A percentile compares a stretch with the other conserved stretches of the same genome.
phyloP scores from a whole-genome alignment of 2,113 vertebrate genomes.

The Takifugu bimaculatus region DNA sequence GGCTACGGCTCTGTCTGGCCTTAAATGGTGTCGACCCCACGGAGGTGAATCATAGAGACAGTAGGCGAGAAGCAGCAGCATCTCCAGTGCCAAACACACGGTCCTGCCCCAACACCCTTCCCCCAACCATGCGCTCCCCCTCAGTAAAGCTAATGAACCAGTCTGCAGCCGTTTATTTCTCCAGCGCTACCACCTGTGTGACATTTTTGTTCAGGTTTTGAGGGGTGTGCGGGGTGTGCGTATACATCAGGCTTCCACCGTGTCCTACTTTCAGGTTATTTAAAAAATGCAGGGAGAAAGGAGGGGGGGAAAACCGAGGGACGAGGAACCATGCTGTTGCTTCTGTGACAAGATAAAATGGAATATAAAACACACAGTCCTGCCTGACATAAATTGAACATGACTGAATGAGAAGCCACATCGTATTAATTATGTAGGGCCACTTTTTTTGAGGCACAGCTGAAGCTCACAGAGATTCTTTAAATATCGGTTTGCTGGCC shows the following conservation, averaged over 20 bases:
- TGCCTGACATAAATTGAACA: conserved; percentile 67
- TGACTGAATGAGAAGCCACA: conserved; percentile 71
- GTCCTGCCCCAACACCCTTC: no score
- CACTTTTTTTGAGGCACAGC: conserved; percentile 62
- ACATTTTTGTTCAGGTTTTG: no score
- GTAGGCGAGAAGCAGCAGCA: conserved; percentile 17
- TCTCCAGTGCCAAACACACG: no score
- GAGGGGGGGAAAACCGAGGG: neutral
- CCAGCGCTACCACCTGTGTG: no score
- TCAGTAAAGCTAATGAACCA: no score
- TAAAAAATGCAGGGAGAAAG: no score
- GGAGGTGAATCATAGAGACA: conserved; percentile 47
- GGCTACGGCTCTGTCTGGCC: conserved; percentile 43
- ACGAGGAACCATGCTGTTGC: conserved; percentile 35
- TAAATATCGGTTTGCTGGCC: conserved; percentile 52
- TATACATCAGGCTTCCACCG: no score
- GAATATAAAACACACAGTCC: conserved; percentile 71
- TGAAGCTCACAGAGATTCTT: conserved; percentile 47
- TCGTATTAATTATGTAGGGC: conserved; percentile 77
- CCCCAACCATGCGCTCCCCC: no score
- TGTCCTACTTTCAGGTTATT: no score
- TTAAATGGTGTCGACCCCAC: conserved; percentile 49
- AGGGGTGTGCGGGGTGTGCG: no score
- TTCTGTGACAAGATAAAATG: conserved; percentile 67
- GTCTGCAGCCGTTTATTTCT: no score